Evolutionary conservation across 2,113 vertebrate genomes (phyloP), one percentile per base, ranked within the genome.

Genomic region (Myiozetetes cayanensis): DNA sequence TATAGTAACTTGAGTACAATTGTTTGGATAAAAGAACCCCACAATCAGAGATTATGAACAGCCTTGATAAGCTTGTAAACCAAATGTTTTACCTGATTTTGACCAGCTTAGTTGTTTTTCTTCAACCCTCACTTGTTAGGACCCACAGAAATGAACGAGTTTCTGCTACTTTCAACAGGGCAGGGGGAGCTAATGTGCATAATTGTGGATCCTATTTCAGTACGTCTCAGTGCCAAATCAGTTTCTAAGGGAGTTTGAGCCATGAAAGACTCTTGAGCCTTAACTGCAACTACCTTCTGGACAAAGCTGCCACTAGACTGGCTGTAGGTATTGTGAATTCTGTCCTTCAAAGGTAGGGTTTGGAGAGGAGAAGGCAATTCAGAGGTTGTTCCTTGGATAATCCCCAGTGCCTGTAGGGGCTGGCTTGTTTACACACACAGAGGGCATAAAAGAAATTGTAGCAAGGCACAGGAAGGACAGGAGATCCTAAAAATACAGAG

Each of bases 151-250:
- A 71, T 0, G 0, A 78, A 85, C 16, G 7, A 30, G 4, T 55
- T 85, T 67, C 43, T 85, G 33, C 25, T 39, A 17, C 44, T 72
- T 70, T 28, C 27, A 46, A 6, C 21, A 76, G 35, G 80, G 30
- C 11, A 55, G 50, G 72, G 9, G 37, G 58, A 81, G 31, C 0
- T 56, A 61, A 22, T 0, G 0, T 13, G 11, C 6, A 10, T 41
- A 67, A 25, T 2, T 53, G 8, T 46, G 55, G n/a, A 24, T 86
- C 8, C 4, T 35, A 41, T 25, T 73, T 83, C 31, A 37, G 12
- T 24, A 41, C 31, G 5, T n/a, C 52, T 55, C 25, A 58, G 39
- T 31, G 50, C 3, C 35, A 74, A 62, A 89, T 52, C 25, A 53
- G 24, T 70, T 93, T 39, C 25, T 37, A 75, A 17, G 27, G 14